Evolutionary conservation across 2,113 vertebrate species (phyloP).

Genomic region (Parotia lawesii): DNA sequence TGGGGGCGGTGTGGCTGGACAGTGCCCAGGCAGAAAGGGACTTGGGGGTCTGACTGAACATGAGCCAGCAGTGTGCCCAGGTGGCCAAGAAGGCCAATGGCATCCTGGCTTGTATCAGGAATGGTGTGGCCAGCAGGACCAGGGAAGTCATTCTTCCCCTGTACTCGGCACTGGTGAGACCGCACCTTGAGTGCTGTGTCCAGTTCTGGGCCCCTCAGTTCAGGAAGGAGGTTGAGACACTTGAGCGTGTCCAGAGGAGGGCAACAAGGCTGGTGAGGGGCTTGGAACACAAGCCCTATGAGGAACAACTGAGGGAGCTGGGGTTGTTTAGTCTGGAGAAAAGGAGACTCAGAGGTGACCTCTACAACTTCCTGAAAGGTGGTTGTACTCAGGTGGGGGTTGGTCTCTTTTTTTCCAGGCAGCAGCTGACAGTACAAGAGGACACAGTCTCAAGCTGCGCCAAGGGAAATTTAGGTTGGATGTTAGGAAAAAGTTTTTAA

Average conservation of each 20-base stretch:
- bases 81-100: neutral
- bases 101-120: neutral
- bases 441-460: neutral
- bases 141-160: neutral
- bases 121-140: neutral
- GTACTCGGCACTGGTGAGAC: neutral
- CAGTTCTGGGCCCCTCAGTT: neutral
- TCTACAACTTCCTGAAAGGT: neutral
- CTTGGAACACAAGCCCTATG: neutral
- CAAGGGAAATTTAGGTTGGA: neutral
- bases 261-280: neutral
- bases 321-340: neutral
- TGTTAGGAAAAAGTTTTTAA: neutral
- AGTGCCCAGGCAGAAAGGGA: neutral
- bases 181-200: neutral
- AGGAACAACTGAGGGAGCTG: neutral
- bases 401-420: neutral
- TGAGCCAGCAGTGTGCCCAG: neutral
- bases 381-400: neutral
- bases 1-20: neutral
- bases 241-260: neutral
- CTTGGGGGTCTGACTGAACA: neutral
- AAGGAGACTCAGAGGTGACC: neutral
- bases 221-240: rapidly evolving
- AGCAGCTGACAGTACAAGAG: neutral